Evolutionary conservation across 2,888 invertebrate species (phyloP).

Genomic region (Thera britannica): DNA sequence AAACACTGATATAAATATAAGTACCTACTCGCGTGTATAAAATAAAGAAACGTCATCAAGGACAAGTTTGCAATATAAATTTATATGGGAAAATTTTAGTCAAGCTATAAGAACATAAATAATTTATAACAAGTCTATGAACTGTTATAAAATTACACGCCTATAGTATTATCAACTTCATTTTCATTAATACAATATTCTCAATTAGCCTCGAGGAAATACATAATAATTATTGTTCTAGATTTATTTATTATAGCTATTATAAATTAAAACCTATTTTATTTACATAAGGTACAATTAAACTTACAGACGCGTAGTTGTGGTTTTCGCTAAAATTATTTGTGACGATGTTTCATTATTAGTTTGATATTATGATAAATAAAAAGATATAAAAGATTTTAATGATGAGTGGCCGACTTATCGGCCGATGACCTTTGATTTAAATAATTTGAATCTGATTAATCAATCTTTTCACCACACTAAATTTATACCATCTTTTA

Average conservation of each 20-base stretch:
- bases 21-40: too few species aligned
- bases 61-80: too few species aligned
- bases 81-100: not conserved
- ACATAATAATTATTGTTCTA: slow-evolving; percentile 10
- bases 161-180: slow-evolving; percentile 4
- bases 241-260: slow-evolving; percentile 9
- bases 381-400: too few species aligned
- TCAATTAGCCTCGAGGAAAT: slow-evolving; percentile 18
- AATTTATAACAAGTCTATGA: not conserved
- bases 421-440: too few species aligned
- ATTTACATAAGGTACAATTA: not conserved
- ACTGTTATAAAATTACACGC: slow-evolving; percentile 1
- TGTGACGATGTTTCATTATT: not conserved
- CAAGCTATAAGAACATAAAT: not conserved
- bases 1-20: too few species aligned
- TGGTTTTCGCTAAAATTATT: slow-evolving; percentile 9
- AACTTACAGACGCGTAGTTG: slow-evolving; percentile 15
- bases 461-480: too few species aligned
- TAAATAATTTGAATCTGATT: too few species aligned
- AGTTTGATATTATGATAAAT: too few species aligned
- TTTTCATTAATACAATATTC: slow-evolving; percentile 20
- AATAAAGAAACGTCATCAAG: too few species aligned
- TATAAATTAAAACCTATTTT: not conserved
- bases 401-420: too few species aligned
- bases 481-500: too few species aligned